Conservation (phyloP, 1,140 invertebrate species). For the Teleopsis dalmanni region DNA sequence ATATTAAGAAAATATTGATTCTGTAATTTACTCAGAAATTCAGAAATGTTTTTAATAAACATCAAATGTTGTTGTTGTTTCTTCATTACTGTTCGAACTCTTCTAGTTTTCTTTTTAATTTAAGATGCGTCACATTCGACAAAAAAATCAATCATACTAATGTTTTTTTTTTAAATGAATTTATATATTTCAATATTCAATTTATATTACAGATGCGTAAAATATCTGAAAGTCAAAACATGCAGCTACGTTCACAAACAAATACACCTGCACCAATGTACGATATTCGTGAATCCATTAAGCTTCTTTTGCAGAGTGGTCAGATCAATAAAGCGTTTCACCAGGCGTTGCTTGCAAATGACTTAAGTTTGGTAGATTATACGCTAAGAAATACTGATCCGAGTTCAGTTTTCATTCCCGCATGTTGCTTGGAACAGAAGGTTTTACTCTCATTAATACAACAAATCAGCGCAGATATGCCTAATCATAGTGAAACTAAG, state of each 20-base stretch:
- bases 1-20: too few relatives aligned
- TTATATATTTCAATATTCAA: background rate
- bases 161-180: background rate
- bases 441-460: conserved; percentile 86
- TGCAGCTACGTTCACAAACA: conserved; percentile 57
- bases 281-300: conserved; percentile 62
- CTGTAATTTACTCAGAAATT: too few relatives aligned
- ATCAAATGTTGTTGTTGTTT: too few relatives aligned
- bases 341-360: conserved; percentile 78
- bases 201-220: conserved; percentile 44
- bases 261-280: conserved; percentile 57
- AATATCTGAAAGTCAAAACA: conserved; percentile 54
- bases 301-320: conserved; percentile 62
- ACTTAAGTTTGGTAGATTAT: conserved; percentile 74
- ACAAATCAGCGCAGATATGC: conserved; percentile 82
- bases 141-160: too few relatives aligned
- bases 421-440: conserved; percentile 69
- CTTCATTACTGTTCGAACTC: too few relatives aligned
- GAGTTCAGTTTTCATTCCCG: conserved; percentile 63
- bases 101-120: too few relatives aligned
- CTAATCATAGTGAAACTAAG: conserved; percentile 77
- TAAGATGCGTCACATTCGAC: too few relatives aligned
- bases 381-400: conserved; percentile 76
- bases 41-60: too few relatives aligned
- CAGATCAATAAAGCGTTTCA: conserved; percentile 83